These are phyloP conservation scores for Plebejus anna DNA, from an alignment of 2,888 invertebrate species.

Conservation along the genomic window DNA sequence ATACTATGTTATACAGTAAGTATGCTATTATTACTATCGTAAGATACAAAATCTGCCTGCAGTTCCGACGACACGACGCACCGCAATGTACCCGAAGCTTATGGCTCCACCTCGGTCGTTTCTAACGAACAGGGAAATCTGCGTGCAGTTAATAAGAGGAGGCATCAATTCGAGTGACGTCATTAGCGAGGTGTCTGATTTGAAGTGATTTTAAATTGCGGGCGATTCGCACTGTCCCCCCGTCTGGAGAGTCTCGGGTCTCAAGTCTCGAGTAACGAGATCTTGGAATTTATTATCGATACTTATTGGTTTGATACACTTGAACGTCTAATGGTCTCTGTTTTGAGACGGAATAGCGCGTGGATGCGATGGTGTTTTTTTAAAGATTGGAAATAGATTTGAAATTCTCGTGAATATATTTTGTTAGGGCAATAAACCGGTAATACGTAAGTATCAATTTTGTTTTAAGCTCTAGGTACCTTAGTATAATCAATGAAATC, in stretches of 20 bases:
- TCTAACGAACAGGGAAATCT: neutral
- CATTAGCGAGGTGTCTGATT: conserved; percentile 21
- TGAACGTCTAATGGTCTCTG: neutral
- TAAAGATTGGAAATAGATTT: neutral
- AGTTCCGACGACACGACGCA: neutral
- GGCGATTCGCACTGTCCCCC: conserved; percentile 13
- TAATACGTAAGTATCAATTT: no score
- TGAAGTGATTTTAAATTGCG: conserved; percentile 26
- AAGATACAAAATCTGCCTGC: no score
- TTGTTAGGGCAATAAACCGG: neutral
- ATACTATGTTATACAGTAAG: no score
- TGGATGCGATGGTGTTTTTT: neutral
- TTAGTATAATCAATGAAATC: no score
- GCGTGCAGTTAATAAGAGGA: neutral
- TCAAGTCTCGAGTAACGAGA: neutral
- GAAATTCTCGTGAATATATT: neutral
- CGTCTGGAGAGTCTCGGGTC: conserved; percentile 8
- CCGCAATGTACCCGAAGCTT: neutral
- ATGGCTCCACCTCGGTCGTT: neutral
- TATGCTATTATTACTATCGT: no score
- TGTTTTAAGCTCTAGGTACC: no score
- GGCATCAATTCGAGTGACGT: conserved; percentile 6
- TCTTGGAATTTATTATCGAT: conserved; percentile 9
- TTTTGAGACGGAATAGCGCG: neutral
- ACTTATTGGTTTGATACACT: conserved; percentile 17